These are phyloP conservation scores for Scomber japonicus DNA, from an alignment of 2,113 vertebrate genomes.

Conservation along the genomic window DNA sequence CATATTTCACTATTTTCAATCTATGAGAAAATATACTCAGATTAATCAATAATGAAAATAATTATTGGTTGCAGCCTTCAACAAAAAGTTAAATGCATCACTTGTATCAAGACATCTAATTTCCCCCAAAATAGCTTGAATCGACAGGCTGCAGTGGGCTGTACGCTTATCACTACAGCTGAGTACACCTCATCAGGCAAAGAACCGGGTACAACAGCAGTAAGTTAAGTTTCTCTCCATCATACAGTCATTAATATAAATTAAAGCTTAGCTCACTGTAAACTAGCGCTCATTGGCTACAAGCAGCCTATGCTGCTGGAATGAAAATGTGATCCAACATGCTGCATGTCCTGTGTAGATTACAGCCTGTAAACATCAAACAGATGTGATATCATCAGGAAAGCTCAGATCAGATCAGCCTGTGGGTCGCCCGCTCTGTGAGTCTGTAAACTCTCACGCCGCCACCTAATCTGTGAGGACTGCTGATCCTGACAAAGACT, in stretches of 20 bases:
- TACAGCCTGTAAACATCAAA: slow-evolving; percentile 40
- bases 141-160: neutral
- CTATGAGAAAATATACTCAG: neutral
- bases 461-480: slow-evolving; percentile 11
- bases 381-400: slow-evolving; percentile 39
- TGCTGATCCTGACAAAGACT: slow-evolving; percentile 28
- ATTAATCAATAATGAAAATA: neutral
- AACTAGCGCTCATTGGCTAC: slow-evolving; percentile 5
- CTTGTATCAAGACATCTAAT: neutral
- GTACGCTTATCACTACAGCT: neutral
- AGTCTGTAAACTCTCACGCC: slow-evolving; percentile 21
- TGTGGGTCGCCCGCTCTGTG: slow-evolving; percentile 7
- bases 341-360: slow-evolving; percentile 28
- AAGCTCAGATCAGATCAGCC: slow-evolving; percentile 40
- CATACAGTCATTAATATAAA: slow-evolving; percentile 8
- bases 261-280: slow-evolving; percentile 9
- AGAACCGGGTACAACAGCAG: neutral
- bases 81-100: neutral
- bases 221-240: slow-evolving; percentile 2
- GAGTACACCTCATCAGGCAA: slow-evolving; percentile 7
- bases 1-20: neutral
- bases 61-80: neutral
- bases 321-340: slow-evolving; percentile 15
- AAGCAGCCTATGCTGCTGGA: neutral
- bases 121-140: slow-evolving; percentile 11